These are phyloP conservation scores for Acipenser ruthenus DNA, from an alignment of 2,797 vertebrate species.

Conservation along the genomic window DNA sequence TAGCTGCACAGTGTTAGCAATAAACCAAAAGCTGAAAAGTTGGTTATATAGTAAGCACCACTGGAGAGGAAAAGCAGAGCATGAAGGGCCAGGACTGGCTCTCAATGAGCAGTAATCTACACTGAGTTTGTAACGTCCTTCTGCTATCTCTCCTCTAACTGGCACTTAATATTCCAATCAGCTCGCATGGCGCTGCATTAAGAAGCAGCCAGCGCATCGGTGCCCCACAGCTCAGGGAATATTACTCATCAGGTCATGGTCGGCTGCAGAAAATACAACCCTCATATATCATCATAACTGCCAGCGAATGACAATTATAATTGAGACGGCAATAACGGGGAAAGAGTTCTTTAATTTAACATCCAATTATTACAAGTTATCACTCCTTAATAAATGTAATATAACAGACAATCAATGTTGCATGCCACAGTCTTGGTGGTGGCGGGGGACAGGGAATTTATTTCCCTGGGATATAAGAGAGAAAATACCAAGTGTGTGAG, in stretches of 20 bases:
- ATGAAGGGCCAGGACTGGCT: neutral
- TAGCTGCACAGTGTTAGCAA: no score
- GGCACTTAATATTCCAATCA: constrained; percentile 85
- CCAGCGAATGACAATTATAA: constrained; percentile 96
- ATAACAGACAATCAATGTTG: constrained; percentile 97
- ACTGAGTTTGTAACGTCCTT: neutral
- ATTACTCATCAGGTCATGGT: constrained; percentile 93
- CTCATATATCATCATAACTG: constrained; percentile 98
- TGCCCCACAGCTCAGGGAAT: constrained; percentile 81
- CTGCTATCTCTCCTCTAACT: constrained; percentile 19
- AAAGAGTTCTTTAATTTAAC: constrained; percentile 98
- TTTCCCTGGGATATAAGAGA: constrained; percentile 53
- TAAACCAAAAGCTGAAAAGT: no score
- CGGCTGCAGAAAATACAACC: constrained; percentile 92
- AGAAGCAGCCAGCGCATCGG: constrained; percentile 71
- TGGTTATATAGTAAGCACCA: no score
- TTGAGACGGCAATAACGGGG: constrained; percentile 96
- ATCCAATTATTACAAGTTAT: constrained; percentile 99
- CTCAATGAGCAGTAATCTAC: neutral
- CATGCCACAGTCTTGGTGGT: constrained; percentile 76
- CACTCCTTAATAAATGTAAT: constrained; percentile 98
- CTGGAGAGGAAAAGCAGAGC: no score
- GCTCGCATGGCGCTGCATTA: constrained; percentile 61
- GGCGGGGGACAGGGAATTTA: constrained; percentile 67
- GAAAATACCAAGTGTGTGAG: constrained; percentile 35